A percentile compares a stretch with the other conserved stretches of the same genome.
phyloP scores from a whole-genome alignment of 2,113 vertebrate species.

The Heterochromis multidens region DNA sequence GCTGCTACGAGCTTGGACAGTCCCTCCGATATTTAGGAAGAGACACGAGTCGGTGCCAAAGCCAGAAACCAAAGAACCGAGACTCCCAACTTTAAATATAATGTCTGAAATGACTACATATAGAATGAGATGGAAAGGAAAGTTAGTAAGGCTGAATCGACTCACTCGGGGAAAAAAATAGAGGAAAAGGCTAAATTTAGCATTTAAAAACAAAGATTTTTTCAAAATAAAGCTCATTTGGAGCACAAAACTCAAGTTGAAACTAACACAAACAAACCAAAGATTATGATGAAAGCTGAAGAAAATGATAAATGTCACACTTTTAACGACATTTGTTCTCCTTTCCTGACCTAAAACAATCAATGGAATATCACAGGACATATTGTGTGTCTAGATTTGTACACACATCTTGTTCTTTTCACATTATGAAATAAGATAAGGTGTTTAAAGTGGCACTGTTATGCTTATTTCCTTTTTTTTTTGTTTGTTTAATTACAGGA shows the following conservation, averaged over 20 bases:
- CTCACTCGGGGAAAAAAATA: not conserved
- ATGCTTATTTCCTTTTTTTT: not conserved
- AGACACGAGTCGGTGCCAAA: conserved; percentile 16
- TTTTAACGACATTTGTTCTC: not conserved
- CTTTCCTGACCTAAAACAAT: not conserved
- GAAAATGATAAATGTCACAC: not conserved
- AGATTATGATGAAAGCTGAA: fast-evolving
- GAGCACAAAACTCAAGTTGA: not conserved
- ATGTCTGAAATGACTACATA: not conserved
- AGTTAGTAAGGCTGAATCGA: not conserved
- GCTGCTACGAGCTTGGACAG: conserved; percentile 2
- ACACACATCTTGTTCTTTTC: not conserved
- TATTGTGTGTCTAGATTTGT: not conserved
- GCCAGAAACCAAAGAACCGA: conserved; percentile 10
- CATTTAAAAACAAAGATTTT: not conserved
- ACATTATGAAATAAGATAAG: not conserved
- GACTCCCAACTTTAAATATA: conserved; percentile 17
- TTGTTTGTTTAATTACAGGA: not conserved
- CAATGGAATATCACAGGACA: not conserved
- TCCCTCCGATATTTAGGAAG: conserved; percentile 29
- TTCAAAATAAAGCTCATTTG: not conserved
- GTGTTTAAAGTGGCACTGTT: not conserved
- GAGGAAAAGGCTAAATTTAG: not conserved
- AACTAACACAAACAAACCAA: not conserved
- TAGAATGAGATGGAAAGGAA: not conserved